Evolutionary conservation across 2,797 vertebrate species (phyloP), one percentile per base, ranked within the genome.

Genomic region (Cirrhinus molitorella): DNA sequence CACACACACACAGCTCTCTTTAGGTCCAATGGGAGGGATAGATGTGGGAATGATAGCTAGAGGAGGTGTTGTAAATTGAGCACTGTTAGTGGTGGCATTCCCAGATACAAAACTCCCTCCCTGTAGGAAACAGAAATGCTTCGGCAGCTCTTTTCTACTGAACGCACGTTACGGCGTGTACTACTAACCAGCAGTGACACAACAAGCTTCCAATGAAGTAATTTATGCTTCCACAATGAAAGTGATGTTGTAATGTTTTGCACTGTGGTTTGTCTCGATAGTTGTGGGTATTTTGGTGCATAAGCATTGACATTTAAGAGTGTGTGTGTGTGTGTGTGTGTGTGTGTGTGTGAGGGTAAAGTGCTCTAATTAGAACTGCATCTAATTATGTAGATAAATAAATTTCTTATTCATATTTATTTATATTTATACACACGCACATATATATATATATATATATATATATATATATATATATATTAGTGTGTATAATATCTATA

Each of bases 1-100:
- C 43, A 76, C 72, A 57, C 51, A 55, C 49, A 74, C 73, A 55
- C 21, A 3, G 17, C 67, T 70, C n/a, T 47, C 25, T 72, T 72
- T 51, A 68, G 37, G 66, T n/a, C 66, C 5, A 2, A 8, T 1
- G 23, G 47, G 16, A 72, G 25, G 25, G 12, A 74, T 55, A 14
- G 71, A 74, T 74, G 49, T 21, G 13, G 71, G 47, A 55, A 55
- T 74, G 31, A 55, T 73, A 34, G 49, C 4, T 21, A 73, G 71
- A 72, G 23, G 16, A 72, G 14, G 23, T 11, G 45, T 71, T 2
- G 2, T 40, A 43, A 68, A 68, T 68, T 43, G 21, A 28, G 13
- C 5, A 1, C 23, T 71, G 67, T 70, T 47, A 47, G 68, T 23
- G 0, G 31, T 55, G 72, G 9, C 49, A 55, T 37, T 74, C 49